Conservation (phyloP, 2,113 vertebrate species). For the Pomatorhinus ruficollis region DNA sequence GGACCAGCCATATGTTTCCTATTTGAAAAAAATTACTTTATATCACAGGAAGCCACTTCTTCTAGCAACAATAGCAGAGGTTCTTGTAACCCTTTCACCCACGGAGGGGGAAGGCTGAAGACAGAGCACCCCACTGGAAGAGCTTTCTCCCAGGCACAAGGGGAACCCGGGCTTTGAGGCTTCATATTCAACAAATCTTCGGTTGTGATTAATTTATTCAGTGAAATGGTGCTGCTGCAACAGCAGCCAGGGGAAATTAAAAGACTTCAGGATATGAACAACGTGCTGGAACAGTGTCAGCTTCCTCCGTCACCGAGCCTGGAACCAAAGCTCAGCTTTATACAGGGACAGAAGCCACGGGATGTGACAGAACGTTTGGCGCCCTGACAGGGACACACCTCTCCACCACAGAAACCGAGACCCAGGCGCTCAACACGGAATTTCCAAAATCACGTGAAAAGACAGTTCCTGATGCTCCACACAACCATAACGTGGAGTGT, state of each 20-base stretch:
- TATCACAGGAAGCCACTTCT: slow-evolving; percentile 73
- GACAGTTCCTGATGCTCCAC: neutral
- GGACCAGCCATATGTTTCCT: slow-evolving; percentile 73
- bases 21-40: slow-evolving; percentile 72
- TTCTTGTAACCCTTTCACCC: slow-evolving; percentile 45
- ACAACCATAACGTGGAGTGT: neutral
- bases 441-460: neutral
- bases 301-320: neutral
- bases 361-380: neutral
- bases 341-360: neutral
- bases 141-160: neutral
- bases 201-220: slow-evolving; percentile 33
- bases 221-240: slow-evolving; percentile 2
- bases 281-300: neutral
- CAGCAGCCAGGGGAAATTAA: slow-evolving; percentile 48
- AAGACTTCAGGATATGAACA: slow-evolving; percentile 39
- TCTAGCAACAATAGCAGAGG: slow-evolving; percentile 48
- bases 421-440: neutral
- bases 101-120: neutral
- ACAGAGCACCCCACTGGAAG: neutral
- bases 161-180: neutral
- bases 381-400: neutral
- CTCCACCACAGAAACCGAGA: neutral
- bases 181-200: neutral
- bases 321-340: neutral